Evolutionary conservation across 2,888 invertebrate genomes (phyloP).

Genomic region (Luperina testacea): DNA sequence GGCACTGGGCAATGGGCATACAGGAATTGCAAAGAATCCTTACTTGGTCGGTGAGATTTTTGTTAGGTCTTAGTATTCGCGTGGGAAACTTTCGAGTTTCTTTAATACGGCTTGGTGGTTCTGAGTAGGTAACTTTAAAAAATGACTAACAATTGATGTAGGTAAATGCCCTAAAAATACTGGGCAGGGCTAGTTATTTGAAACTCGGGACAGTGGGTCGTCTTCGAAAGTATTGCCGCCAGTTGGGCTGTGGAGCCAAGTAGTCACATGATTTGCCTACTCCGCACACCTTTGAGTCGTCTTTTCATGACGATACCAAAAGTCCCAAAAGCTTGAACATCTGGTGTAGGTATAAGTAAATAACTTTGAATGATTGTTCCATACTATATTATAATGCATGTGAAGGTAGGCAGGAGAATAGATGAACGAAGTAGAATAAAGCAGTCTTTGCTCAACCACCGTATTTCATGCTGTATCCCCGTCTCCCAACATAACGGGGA

Average conservation of each 20-base stretch:
- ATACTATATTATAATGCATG: no score
- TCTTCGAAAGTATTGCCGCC: not conserved
- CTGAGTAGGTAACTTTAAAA: not conserved
- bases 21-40: conserved; percentile 84
- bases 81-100: conserved; percentile 44
- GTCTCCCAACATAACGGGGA: no score
- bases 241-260: not conserved
- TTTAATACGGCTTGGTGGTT: not conserved
- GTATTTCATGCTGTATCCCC: no score
- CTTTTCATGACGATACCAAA: not conserved
- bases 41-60: conserved; percentile 65
- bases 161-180: not conserved
- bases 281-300: not conserved
- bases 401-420: no score
- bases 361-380: no score
- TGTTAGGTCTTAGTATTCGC: conserved; percentile 46
- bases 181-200: not conserved
- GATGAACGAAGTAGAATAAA: no score
- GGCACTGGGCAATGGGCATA: conserved; percentile 40
- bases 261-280: not conserved
- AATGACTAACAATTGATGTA: not conserved
- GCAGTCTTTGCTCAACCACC: no score
- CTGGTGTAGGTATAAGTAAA: no score
- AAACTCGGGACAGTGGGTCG: not conserved
- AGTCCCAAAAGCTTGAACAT: not conserved